Percentiles rank a stretch among this genome's conserved stretches.
These are phyloP conservation scores for Capreolus pygargus DNA, from an alignment of 2,113 vertebrate species.

Conservation along the genomic window DNA sequence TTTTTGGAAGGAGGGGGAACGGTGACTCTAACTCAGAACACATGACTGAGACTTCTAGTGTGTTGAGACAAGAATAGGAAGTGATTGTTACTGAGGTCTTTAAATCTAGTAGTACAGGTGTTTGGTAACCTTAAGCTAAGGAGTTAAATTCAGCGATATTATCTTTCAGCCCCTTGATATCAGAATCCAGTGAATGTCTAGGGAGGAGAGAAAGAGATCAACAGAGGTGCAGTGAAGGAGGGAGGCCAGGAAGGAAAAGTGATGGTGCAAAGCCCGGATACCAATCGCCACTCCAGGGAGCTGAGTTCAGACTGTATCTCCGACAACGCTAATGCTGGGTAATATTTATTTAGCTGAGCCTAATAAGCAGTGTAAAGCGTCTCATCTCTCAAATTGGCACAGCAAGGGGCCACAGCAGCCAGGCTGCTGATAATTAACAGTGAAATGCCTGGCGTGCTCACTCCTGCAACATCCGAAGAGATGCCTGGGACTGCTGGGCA, in stretches of 20 bases:
- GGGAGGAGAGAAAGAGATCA: neutral
- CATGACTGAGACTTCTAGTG: neutral
- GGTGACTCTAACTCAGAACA: neutral
- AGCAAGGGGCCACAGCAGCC: constrained; percentile 55
- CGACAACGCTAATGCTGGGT: constrained; percentile 54
- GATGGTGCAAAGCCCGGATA: constrained; percentile 13
- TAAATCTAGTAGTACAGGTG: neutral
- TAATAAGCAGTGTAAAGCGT: constrained; percentile 69
- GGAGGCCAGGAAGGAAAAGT: neutral
- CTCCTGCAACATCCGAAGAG: constrained; percentile 20
- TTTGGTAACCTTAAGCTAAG: neutral
- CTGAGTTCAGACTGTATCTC: constrained; percentile 60
- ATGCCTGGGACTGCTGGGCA: constrained; percentile 30
- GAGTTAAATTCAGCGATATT: neutral
- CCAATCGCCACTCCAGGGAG: constrained; percentile 38
- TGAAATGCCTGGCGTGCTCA: constrained; percentile 42
- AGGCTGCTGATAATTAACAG: constrained; percentile 72
- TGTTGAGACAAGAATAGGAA: neutral
- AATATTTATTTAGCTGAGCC: constrained; percentile 72
- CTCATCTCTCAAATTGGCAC: constrained; percentile 70
- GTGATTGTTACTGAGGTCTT: neutral
- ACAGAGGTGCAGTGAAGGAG: neutral
- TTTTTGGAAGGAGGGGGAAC: neutral
- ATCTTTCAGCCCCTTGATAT: neutral
- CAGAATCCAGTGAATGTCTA: neutral